Base-by-base conservation (phyloP, 2,113 vertebrate species). In the Alethe castanea region DNA sequence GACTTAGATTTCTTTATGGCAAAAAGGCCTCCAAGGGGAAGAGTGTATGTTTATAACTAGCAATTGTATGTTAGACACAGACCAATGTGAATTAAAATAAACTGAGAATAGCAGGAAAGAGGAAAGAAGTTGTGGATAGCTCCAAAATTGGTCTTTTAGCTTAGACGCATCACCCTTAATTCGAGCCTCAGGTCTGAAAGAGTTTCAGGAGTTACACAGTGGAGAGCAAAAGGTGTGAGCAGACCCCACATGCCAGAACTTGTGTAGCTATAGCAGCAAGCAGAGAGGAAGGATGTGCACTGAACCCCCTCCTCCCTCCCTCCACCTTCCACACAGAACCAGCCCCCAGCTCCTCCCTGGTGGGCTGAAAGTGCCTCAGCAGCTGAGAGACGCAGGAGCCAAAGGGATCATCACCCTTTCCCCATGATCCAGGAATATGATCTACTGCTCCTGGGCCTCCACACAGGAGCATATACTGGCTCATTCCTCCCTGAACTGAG, bases 241-340 rank as follows among this genome's bases (percentile, higher is more conserved):
- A 38, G 42, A 47, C 1, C 18, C 17, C 70, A 35, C 19, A 4
- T 2, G 35, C 12, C 65, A 33, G 22, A 78, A 23, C 10, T 69
- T 9, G 20, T 7, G 35, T 0, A 47, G 60, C 44, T 60, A 26
- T 3, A 25, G 0, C 24, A 61, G 56, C 62, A n/a, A 24, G 24
- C 12, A 24, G 23, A 47, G 26, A 13, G 60, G 9, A 28, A 13
- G 60, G 9, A 28, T 3, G 38, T 1, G 3, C 56, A 40, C 13
- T 24, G 9, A 61, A n/a, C 35, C 19, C 12, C 7, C n/a, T 29
- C 9, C 53, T 67, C 38, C 31, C 12, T 40, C 14, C 35, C 57
- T 10, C 16, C 19, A 16, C 48, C 26, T 70, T 31, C 22, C 5
- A 24, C 0, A 3, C 15, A 26, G 6, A 76, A 36, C 19, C 19